Base-by-base conservation (phyloP, 2,797 vertebrate genomes). In the Gymnothorax javanicus region DNA sequence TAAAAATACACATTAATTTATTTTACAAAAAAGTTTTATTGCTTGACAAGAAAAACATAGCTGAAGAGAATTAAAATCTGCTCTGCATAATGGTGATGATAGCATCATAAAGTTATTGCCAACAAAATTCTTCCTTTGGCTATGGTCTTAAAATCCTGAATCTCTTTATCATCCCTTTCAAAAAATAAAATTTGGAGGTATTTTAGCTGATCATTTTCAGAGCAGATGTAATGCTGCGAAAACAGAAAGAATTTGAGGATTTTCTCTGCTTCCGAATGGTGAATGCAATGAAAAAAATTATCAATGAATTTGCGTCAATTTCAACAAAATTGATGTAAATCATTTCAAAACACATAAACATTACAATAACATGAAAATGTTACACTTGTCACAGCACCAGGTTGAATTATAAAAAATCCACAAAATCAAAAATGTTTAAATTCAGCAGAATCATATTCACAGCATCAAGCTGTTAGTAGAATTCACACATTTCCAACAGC, bases 331-430 rank as follows among this genome's bases (percentile, higher is more conserved):
- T 27, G 56, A 25, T 33, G 50, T 85, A 60, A 79, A 82, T 59
- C 59, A 57, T 20, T 27, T 73, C 67, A 59, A 52, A 87, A n/a
- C 58, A 17, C 84, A 58, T 56, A 75, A 56, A 27, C 43, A 84
- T 73, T 82, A 50, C 84, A 84, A 54, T 84, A 8, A 52, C n/a
- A 59, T 60, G 56, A 62, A 64, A 60, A 64, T 8, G 54, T n/a
- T 69, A 69, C 27, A 91, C 91, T 92, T 91, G 91, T 90, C 91
- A 89, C 92, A 89, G 87, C 50, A 87, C 89, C 83, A 81, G 87
- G 33, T 82, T 89, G 87, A 85, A 86, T 91, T 85, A 89, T 56
- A 86, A 56, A 91, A 59, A 86, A 88, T 75, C 73, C 43, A 75
- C 73, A 91, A 87, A 92, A 71, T 87, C 33, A 43, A 89, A 87